Base-by-base conservation (phyloP, 1,140 invertebrate genomes). In the Oreohelix idahoensis region DNA sequence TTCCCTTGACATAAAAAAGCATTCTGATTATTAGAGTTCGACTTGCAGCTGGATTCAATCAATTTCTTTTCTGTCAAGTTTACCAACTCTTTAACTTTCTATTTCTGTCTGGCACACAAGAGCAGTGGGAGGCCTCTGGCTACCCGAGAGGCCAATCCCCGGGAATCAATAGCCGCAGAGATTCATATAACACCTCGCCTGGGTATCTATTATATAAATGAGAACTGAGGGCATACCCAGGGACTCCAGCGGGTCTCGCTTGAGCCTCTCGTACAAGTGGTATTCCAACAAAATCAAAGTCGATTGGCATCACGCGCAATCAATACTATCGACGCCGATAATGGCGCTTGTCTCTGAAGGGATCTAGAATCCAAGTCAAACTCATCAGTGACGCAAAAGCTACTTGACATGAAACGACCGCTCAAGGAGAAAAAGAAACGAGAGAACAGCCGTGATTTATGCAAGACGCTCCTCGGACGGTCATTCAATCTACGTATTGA, bases 61-160 rank as follows among this genome's bases (percentile, higher is more conserved):
- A 66, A 66, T 66, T 66, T 66, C 63, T 66, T 58, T 23, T 66
- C 29, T 66, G n/a, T 66, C 63, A 66, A 32, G 63, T 66, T 66
- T 66, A 66, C 63, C 29, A 66, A 29, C 29, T 66, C 63, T 66
- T 66, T 66, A 66, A 35, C 63, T 66, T 32, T 29, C 63, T 66
- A 66, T 66, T 66, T 66, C 63, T 66, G 63, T 29, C 63, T 32
- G n/a, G 51, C 51, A 32, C 17, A 32, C 63, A 66, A 29, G n/a
- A 66, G 29, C n/a, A 66, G 1, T 8, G 29, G 63, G n/a, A 32
- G 5, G 29, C 63, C 11, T 66, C 20, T 29, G 29, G 63, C 63
- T 66, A 66, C 63, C 63, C 29, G 29, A 32, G 29, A 66, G 20
- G 63, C 63, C 29, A 66, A 66, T 58, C 63, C n/a, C 1, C 2